These are phyloP conservation scores for Myiotriccus ornatus DNA, from an alignment of 2,797 vertebrate species.

Conservation along the genomic window DNA sequence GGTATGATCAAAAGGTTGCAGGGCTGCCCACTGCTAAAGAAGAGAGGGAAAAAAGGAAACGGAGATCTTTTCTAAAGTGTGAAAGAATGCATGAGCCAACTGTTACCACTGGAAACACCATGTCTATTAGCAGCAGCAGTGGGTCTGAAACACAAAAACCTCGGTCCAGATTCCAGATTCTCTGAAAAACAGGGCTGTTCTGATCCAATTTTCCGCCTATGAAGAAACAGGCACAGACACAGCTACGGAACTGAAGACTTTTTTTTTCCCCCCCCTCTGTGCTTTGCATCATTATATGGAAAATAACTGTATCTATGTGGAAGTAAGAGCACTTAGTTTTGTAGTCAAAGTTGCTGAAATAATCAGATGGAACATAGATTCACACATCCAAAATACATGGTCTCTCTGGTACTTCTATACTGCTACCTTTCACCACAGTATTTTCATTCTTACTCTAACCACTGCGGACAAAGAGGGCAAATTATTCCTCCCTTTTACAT, in stretches of 20 bases:
- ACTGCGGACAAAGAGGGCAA: neutral
- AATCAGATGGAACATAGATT: neutral
- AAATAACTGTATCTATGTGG: neutral
- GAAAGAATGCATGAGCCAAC: constrained; percentile 64
- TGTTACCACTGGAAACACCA: constrained; percentile 57
- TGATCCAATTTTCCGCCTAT: neutral
- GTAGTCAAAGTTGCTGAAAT: neutral
- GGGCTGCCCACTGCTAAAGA: constrained; percentile 77
- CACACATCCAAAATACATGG: neutral
- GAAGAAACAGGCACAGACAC: neutral
- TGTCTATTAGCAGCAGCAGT: constrained; percentile 27
- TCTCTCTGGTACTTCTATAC: neutral
- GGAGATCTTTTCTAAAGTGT: constrained; percentile 71
- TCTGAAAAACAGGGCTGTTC: neutral
- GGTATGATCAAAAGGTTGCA: constrained; percentile 79
- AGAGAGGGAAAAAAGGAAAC: constrained; percentile 69
- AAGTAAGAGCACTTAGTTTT: neutral
- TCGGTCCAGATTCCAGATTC: neutral
- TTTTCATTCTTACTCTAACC: neutral
- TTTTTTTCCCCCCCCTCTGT: neutral
- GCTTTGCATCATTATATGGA: neutral
- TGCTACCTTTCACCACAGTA: neutral
- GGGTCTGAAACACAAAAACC: constrained; percentile 25
- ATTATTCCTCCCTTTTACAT: neutral
- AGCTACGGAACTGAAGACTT: neutral